These are phyloP conservation scores for Hyphantria cunea DNA, from an alignment of 1,140 invertebrate genomes.

Conservation along the genomic window DNA sequence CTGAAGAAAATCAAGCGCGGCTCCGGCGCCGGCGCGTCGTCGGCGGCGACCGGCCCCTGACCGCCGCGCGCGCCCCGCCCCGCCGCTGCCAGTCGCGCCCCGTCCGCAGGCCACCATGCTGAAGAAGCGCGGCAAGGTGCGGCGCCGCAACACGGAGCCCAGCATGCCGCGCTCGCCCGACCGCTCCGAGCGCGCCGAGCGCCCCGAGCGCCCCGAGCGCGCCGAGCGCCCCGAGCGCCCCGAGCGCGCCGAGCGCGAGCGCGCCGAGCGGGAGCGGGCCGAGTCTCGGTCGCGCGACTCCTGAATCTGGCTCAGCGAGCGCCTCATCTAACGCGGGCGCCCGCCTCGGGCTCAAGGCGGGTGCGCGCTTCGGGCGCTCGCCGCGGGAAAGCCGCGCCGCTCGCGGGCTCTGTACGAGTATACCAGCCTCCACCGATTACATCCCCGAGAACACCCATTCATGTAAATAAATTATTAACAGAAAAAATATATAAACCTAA, in stretches of 20 bases:
- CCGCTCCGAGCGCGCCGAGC: conserved; percentile 76
- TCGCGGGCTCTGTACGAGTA: conserved; percentile 49
- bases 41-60: conserved; percentile 67
- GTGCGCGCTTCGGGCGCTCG: conserved; percentile 71
- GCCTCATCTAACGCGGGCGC: conserved; percentile 85
- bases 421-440: conserved; percentile 70
- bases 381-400: conserved; percentile 75
- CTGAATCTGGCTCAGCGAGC: conserved; percentile 86
- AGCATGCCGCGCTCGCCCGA: conserved; percentile 89
- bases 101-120: conserved; percentile 91
- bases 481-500: conserved; percentile 66
- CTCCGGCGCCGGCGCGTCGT: conserved; percentile 62
- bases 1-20: conserved; percentile 98
- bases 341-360: conserved; percentile 81
- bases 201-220: conserved; percentile 75
- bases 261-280: conserved; percentile 78
- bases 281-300: conserved; percentile 71
- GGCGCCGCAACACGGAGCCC: conserved; percentile 95
- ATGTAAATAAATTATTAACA: conserved; percentile 58
- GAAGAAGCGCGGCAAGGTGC: conserved; percentile 97
- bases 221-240: conserved; percentile 83
- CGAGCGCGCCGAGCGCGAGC: conserved; percentile 75
- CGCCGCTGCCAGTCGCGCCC: conserved; percentile 64
- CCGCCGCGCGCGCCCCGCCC: conserved; percentile 68
- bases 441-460: conserved; percentile 28